Conservation (phyloP, 2,113 vertebrate species). For the Etia nguti region DNA sequence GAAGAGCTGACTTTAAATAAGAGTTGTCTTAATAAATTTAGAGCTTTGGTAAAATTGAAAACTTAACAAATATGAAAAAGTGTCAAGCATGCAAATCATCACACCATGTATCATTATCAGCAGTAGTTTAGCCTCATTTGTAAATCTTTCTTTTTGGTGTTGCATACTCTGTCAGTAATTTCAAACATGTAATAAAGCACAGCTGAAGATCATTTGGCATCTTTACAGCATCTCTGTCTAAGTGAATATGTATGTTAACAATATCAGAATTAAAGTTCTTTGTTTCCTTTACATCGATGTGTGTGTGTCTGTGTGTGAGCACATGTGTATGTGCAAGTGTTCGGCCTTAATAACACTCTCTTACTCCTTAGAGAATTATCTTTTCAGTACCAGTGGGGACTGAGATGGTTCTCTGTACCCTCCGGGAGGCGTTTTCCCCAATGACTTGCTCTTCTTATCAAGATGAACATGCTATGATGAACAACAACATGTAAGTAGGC, state of each 20-base stretch:
- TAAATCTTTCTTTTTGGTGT: not conserved
- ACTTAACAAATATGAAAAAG: not conserved
- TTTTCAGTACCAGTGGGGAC: slow-evolving; percentile 47
- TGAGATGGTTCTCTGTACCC: slow-evolving; percentile 19
- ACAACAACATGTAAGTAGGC: slow-evolving; percentile 59
- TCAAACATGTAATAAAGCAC: not conserved
- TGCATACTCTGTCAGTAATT: not conserved
- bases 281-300: not conserved
- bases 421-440: slow-evolving; percentile 25
- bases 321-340: not conserved
- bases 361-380: slow-evolving; percentile 28
- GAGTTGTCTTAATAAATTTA: not conserved
- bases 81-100: not conserved
- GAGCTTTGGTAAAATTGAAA: not conserved
- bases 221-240: not conserved
- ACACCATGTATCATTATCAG: not conserved
- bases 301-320: not conserved
- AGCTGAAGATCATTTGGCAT: not conserved
- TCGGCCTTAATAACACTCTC: not conserved
- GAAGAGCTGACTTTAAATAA: not conserved
- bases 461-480: slow-evolving; percentile 37
- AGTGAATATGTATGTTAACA: not conserved
- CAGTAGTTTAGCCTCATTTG: not conserved
- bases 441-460: slow-evolving; percentile 26
- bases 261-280: not conserved